phyloP scores from a whole-genome alignment of 1,140 invertebrate species.

The Apis florea region DNA sequence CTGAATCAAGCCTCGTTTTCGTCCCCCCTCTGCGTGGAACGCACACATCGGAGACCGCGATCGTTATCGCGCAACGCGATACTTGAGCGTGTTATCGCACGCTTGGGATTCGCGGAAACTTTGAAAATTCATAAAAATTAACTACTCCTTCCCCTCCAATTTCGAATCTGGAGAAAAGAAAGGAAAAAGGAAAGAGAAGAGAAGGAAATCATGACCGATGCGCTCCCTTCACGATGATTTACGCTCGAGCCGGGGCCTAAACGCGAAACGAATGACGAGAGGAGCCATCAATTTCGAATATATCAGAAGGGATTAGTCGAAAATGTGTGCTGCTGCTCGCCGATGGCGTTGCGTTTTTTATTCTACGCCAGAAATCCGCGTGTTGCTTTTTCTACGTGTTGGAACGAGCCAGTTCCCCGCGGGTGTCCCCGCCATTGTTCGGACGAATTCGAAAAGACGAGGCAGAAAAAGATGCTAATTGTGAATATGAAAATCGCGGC shows the following conservation, averaged over 20 bases:
- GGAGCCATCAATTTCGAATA: neutral
- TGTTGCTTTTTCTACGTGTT: neutral
- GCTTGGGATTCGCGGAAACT: neutral
- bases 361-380: constrained; percentile 7
- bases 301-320: neutral
- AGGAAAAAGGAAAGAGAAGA: neutral
- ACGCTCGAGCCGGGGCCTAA: neutral
- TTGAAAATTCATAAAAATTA: neutral
- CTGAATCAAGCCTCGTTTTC: constrained; percentile 55
- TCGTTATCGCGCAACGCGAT: neutral
- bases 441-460: constrained; percentile 31
- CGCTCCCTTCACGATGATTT: neutral
- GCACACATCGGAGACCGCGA: neutral
- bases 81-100: neutral
- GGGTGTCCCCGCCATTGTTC: constrained; percentile 41
- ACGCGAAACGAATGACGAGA: neutral
- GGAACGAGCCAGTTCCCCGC: constrained; percentile 15
- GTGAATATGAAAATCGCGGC: constrained; percentile 61
- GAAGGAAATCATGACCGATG: constrained; percentile 7
- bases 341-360: neutral
- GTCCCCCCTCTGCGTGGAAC: neutral
- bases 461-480: constrained; percentile 52
- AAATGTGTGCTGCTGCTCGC: neutral
- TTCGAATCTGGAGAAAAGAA: too few relatives aligned
- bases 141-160: neutral